Percentiles rank a stretch among this genome's conserved stretches.
phyloP scores from a whole-genome alignment of 64 coral and sea anemone genomes.

The Porites australiensis region DNA sequence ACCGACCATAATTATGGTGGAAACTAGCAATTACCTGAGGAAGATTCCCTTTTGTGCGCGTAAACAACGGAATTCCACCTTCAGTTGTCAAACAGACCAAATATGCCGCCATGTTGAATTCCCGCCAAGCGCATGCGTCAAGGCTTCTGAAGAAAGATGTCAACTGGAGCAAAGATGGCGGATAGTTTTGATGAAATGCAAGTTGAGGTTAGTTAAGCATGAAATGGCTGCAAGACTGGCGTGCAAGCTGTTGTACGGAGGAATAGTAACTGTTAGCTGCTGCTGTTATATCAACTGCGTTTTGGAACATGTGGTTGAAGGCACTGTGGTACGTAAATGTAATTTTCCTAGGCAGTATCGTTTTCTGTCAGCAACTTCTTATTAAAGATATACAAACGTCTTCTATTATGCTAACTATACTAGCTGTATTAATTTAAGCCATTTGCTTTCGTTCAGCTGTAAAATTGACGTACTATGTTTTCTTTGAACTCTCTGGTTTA shows the following conservation, averaged over 20 bases:
- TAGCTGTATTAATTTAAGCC: too few species aligned
- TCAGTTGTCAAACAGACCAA: constrained; percentile 98
- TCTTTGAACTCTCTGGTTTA: too few species aligned
- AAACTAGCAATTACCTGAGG: constrained; percentile 79
- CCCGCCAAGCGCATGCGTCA: constrained; percentile 97
- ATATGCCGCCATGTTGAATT: constrained; percentile 98
- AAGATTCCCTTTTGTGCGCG: constrained; percentile 91
- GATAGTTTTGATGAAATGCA: background rate
- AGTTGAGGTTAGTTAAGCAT: background rate
- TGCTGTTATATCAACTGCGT: constrained; percentile 13
- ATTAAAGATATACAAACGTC: too few species aligned
- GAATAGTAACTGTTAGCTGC: constrained; percentile 7
- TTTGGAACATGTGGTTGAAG: constrained; percentile 13
- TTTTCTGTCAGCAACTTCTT: too few species aligned
- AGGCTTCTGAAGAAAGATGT: constrained; percentile 89
- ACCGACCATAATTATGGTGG: too few species aligned
- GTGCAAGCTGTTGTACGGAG: constrained; percentile 18
- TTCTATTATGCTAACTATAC: too few species aligned
- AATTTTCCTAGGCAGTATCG: too few species aligned
- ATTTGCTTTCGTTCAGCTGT: too few species aligned
- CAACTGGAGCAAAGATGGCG: constrained; percentile 63
- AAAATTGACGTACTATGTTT: too few species aligned
- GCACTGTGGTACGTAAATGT: constrained; percentile 14
- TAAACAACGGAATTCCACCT: constrained; percentile 98
- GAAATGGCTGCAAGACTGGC: background rate